phyloP scores from a whole-genome alignment of 2,797 vertebrate genomes.

The Scarus forsteni region DNA sequence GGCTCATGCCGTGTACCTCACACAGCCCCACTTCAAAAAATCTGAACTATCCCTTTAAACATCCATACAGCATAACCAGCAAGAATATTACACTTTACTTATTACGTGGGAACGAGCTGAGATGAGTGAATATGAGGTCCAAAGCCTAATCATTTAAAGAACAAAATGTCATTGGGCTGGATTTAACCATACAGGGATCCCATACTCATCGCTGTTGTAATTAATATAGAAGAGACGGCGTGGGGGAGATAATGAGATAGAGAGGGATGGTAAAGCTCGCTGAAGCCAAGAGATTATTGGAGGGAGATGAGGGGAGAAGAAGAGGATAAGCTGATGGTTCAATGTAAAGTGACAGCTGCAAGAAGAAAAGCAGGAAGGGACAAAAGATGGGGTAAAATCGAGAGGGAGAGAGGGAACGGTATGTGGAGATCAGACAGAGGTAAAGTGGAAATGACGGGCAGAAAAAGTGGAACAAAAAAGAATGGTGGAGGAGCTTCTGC shows the following conservation, averaged over 20 bases:
- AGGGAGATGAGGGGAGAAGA: slow-evolving; percentile 2
- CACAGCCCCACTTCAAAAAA: no score
- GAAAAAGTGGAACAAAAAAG: not conserved
- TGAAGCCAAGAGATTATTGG: not conserved
- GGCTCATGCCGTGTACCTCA: no score
- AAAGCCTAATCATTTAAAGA: not conserved
- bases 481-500: not conserved
- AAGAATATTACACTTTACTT: not conserved
- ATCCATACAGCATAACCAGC: not conserved
- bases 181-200: slow-evolving; percentile 5
- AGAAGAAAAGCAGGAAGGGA: not conserved
- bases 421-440: slow-evolving; percentile 2
- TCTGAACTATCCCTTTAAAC: not conserved
- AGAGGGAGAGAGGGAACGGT: not conserved
- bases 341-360: not conserved
- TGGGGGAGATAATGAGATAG: slow-evolving; percentile 34
- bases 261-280: not conserved
- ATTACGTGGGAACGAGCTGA: slow-evolving; percentile 1
- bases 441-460: slow-evolving; percentile 26
- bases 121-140: not conserved
- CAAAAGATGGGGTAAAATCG: not conserved
- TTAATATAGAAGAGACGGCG: slow-evolving; percentile 16
- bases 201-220: slow-evolving; percentile 15
- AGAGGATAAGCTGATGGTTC: not conserved
- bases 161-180: slow-evolving; percentile 12